These are phyloP conservation scores for Gryllus bimaculatus DNA, from an alignment of 1,140 invertebrate genomes.

Conservation along the genomic window DNA sequence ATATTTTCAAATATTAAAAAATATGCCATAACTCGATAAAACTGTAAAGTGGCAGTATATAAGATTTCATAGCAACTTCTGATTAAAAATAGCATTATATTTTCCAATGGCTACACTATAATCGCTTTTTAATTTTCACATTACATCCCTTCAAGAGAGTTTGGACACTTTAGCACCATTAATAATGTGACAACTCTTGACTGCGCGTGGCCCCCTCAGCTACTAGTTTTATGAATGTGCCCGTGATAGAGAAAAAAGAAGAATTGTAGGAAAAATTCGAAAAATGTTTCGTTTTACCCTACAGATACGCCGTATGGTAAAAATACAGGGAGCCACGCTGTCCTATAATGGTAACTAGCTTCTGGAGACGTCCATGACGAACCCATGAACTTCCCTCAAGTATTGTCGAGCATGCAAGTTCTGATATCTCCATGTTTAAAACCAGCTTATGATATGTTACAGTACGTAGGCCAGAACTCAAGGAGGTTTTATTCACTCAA, in stretches of 20 bases:
- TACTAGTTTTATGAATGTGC: background rate
- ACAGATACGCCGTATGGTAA: background rate
- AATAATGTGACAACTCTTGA: slow-evolving; percentile 9
- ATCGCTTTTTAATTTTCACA: background rate
- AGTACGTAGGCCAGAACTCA: slow-evolving; percentile 5
- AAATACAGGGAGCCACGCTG: background rate
- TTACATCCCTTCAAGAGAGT: background rate
- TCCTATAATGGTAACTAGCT: background rate
- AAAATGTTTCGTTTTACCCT: background rate
- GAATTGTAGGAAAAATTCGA: background rate
- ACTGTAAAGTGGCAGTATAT: slow-evolving; percentile 14
- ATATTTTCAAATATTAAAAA: slow-evolving; percentile 15
- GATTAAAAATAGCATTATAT: slow-evolving; percentile 10
- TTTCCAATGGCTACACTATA: background rate
- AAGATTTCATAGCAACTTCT: slow-evolving; percentile 12
- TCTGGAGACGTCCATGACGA: background rate
- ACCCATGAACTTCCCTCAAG: background rate
- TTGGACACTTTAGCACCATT: background rate
- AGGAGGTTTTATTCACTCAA: background rate
- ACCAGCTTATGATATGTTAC: slow-evolving; percentile 15
- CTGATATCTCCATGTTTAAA: background rate
- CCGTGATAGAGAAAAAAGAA: background rate
- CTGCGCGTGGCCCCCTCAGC: background rate
- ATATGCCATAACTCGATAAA: slow-evolving; percentile 13
- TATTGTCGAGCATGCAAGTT: background rate